phyloP scores from a whole-genome alignment of 2,113 vertebrate genomes.

The Manacus vitellinus region DNA sequence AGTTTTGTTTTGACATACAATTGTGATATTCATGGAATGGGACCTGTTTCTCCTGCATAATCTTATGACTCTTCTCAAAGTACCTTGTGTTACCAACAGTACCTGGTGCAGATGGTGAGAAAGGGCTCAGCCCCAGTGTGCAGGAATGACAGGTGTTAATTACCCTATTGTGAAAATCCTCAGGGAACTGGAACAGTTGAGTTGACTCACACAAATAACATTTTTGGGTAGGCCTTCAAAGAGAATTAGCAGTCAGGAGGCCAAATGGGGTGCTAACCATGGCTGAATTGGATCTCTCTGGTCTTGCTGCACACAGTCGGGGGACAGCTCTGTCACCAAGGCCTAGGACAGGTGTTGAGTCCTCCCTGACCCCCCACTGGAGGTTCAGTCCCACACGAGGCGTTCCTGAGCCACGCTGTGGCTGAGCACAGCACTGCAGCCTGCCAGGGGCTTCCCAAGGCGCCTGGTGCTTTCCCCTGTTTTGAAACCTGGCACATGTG shows the following conservation, averaged over 20 bases:
- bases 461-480: background rate
- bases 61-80: background rate
- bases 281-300: background rate
- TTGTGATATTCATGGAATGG: background rate
- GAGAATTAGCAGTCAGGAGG: background rate
- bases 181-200: background rate
- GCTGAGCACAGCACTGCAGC: constrained; percentile 9
- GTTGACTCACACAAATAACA: background rate
- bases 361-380: background rate
- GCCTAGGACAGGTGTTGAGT: background rate
- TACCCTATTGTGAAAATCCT: background rate
- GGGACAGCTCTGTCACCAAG: background rate
- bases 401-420: background rate
- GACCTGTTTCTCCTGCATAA: background rate
- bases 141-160: background rate
- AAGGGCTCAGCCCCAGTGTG: background rate
- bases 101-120: background rate
- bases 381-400: background rate
- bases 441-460: background rate
- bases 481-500: background rate
- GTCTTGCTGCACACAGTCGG: background rate
- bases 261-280: background rate
- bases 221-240: background rate
- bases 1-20: background rate
- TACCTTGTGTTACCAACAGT: background rate